Base-by-base conservation (phyloP, 2,888 invertebrate genomes). In the Odontomyia ornata region DNA sequence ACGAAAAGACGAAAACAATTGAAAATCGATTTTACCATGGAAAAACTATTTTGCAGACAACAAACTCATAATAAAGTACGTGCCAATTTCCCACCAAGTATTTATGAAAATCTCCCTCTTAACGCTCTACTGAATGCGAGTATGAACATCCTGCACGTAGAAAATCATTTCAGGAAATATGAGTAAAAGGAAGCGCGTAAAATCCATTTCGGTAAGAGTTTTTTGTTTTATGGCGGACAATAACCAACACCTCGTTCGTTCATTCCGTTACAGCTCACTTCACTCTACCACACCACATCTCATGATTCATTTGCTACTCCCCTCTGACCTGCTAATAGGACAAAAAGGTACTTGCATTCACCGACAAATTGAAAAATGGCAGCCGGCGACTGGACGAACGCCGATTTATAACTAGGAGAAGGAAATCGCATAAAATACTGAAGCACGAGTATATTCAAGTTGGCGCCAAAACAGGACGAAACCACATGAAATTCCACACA, bases 331-430 rank as follows among this genome's bases (percentile, higher is more conserved):
- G 65, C 21, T 65, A 65, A 65, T 65, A 36, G 65, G 65, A 65
- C 65, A 36, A 65, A 62, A n/a, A 27, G 65, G 25, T 5, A 18
- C 27, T n/a, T 65, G 43, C 65, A 18, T 27, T 15, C 28, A n/a
- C 21, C 65, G 36, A 65, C 65, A 65, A 65, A 65, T 65, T 65
- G 65, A 65, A 65, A 65, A 65, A 36, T 21, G 65, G 36, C 65
- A 62, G 62, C 5, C 15, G 52, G 21, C 65, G 65, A 65, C 30
- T 65, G 65, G 36, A 65, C 65, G 15, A 52, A 15, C 30, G 27
- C 9, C 65, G 65, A 65, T 65, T 65, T 65, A 65, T 65, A 65
- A 65, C 65, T 27, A 18, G 43, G 36, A 36, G 65, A 28, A 65
- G 36, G 36, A 36, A 36, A 9, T 36, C 36, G 9, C 36, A 36